These are phyloP conservation scores for Numida meleagris DNA, from an alignment of 2,113 vertebrate genomes.

Conservation along the genomic window DNA sequence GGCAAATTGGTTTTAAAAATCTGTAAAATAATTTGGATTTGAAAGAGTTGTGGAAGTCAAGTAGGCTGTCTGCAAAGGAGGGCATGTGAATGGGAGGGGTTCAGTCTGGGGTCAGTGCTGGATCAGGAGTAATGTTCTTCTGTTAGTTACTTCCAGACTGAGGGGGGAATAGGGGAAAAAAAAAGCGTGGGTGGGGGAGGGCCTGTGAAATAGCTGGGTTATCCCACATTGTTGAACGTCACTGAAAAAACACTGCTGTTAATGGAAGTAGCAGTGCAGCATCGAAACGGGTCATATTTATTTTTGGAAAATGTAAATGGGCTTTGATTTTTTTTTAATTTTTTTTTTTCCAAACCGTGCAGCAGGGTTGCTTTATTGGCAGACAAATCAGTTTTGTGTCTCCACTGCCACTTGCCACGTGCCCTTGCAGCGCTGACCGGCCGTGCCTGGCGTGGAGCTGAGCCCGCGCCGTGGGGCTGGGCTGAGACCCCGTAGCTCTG, in stretches of 20 bases:
- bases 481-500: no score
- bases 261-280: rapidly evolving
- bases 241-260: rapidly evolving
- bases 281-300: rapidly evolving
- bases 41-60: slow-evolving; percentile 65
- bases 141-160: not conserved
- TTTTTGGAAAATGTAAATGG: not conserved
- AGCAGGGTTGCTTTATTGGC: not conserved
- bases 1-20: slow-evolving; percentile 74
- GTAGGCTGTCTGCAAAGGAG: not conserved
- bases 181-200: rapidly evolving
- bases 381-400: not conserved
- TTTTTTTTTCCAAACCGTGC: not conserved
- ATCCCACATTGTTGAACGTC: rapidly evolving
- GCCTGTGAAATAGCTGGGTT: not conserved
- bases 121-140: not conserved
- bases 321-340: not conserved
- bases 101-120: not conserved
- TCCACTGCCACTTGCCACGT: not conserved
- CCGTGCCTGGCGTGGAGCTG: no score
- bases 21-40: slow-evolving; percentile 74
- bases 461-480: no score
- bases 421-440: not conserved
- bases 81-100: not conserved
- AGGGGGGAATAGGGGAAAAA: not conserved